Evolutionary conservation across 2,888 invertebrate genomes (phyloP).

Genomic region (Polietes domitor): DNA sequence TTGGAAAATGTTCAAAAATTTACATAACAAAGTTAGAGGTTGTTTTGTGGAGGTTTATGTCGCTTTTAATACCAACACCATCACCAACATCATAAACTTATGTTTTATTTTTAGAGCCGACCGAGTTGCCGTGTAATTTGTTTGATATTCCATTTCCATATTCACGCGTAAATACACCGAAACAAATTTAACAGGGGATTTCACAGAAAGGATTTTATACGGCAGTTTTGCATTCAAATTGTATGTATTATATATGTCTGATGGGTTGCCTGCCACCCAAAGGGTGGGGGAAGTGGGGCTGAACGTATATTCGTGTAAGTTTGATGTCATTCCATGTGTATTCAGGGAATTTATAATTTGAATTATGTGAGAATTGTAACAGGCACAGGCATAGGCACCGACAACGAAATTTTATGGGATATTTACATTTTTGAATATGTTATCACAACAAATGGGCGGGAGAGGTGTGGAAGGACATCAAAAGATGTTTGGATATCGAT

Average conservation of each 20-base stretch:
- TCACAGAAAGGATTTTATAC: not conserved
- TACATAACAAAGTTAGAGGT: slow-evolving; percentile 42
- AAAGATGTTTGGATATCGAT: no score
- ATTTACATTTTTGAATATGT: no score
- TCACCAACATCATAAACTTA: not conserved
- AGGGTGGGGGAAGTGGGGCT: no score
- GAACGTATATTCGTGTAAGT: not conserved
- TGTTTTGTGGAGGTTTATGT: not conserved
- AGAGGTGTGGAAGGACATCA: no score
- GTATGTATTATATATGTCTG: not conserved
- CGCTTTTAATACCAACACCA: not conserved
- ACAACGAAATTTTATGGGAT: not conserved
- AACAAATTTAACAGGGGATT: not conserved
- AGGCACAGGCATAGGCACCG: not conserved
- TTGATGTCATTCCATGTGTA: not conserved
- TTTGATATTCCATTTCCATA: slow-evolving; percentile 7
- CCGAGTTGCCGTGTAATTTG: slow-evolving; percentile 15
- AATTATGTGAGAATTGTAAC: slow-evolving; percentile 6
- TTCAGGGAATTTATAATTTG: slow-evolving; percentile 1
- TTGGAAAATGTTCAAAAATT: slow-evolving; percentile 44
- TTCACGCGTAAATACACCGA: not conserved
- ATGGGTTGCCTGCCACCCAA: no score
- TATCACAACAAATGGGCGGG: no score
- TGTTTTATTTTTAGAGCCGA: slow-evolving; percentile 1
- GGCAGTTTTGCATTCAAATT: not conserved